phyloP scores from a whole-genome alignment of 2,888 invertebrate genomes.

The Aphidius colemani region DNA sequence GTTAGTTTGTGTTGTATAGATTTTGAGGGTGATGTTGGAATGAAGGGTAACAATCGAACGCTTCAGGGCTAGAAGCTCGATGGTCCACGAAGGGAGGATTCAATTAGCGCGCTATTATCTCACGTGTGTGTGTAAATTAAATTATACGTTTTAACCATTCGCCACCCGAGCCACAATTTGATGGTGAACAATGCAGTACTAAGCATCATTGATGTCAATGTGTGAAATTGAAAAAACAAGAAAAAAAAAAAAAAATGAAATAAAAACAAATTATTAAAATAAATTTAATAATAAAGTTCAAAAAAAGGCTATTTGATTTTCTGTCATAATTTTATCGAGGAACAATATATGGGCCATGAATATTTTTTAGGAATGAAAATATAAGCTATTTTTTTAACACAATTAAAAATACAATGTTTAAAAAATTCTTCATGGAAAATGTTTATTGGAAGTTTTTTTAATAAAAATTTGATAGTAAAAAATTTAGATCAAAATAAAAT shows the following conservation, averaged over 20 bases:
- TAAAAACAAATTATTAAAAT: background rate
- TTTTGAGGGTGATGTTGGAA: background rate
- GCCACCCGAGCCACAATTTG: slow-evolving; percentile 25
- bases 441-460: too few relatives aligned
- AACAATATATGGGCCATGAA: too few relatives aligned
- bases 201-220: slow-evolving; percentile 7
- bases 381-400: too few relatives aligned
- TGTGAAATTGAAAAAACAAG: slow-evolving; percentile 13
- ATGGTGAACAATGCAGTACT: slow-evolving; percentile 6
- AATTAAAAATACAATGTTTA: too few relatives aligned
- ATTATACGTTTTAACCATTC: slow-evolving; percentile 37
- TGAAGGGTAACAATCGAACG: slow-evolving; percentile 8
- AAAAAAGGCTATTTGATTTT: too few relatives aligned
- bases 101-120: slow-evolving; percentile 41
- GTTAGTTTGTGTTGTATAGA: slow-evolving; percentile 12
- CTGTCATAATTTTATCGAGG: too few relatives aligned
- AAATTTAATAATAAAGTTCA: too few relatives aligned
- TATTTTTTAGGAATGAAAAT: too few relatives aligned
- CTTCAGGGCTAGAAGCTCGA: slow-evolving; percentile 18
- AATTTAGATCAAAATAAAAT: too few relatives aligned
- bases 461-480: background rate
- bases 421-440: too few relatives aligned
- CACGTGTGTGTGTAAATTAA: slow-evolving; percentile 36
- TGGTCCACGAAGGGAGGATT: slow-evolving; percentile 32
- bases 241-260: too few relatives aligned